Evolutionary conservation across 2,113 vertebrate genomes (phyloP).

Genomic region (Sclerurus mexicanus): DNA sequence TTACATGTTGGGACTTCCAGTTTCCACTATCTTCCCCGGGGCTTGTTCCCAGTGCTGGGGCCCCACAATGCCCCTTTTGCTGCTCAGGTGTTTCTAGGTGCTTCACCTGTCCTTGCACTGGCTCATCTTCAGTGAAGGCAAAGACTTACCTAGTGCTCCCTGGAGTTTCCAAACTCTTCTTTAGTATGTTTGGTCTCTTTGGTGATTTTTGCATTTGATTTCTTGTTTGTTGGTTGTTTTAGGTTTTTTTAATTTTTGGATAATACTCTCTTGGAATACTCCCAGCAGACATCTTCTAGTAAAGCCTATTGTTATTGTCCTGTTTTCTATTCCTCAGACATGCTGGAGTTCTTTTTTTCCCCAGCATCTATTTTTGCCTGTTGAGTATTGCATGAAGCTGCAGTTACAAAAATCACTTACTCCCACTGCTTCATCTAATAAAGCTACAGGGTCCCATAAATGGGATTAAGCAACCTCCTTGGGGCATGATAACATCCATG

Average conservation of each 20-base stretch:
- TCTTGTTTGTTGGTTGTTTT: neutral
- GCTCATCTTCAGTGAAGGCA: neutral
- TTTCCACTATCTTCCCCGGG: neutral
- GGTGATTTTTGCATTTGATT: neutral
- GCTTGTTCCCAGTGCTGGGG: neutral
- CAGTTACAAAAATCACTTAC: neutral
- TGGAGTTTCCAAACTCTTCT: neutral
- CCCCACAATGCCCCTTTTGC: accelerated
- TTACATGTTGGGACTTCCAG: neutral
- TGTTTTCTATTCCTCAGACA: neutral
- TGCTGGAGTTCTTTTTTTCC: neutral
- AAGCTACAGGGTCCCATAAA: conserved; percentile 6
- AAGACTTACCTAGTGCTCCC: neutral
- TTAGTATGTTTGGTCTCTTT: neutral
- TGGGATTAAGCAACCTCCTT: neutral
- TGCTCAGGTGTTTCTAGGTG: neutral
- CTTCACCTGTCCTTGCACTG: too few relatives aligned
- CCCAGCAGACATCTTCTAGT: neutral
- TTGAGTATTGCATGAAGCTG: neutral
- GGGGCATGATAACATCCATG: neutral
- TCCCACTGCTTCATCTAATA: neutral
- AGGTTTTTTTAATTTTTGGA: neutral
- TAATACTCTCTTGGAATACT: neutral
- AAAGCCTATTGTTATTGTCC: neutral
- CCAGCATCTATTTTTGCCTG: neutral